Conservation (phyloP, 2,113 vertebrate genomes). For the Leuciscus idus region DNA sequence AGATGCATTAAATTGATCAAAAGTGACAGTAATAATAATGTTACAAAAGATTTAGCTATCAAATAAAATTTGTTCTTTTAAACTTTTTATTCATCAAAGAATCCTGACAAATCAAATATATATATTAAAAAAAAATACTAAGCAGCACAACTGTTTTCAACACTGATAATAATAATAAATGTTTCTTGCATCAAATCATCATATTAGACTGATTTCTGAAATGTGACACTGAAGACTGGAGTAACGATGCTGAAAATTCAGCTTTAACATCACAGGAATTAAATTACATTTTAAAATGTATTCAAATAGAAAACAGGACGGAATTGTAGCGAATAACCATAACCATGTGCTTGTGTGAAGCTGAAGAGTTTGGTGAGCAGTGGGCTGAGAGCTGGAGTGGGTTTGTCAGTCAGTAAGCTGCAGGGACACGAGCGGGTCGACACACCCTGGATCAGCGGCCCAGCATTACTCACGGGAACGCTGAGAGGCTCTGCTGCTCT, state of each 20-base stretch:
- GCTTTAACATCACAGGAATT: background rate
- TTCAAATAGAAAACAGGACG: background rate
- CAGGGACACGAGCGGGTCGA: conserved; percentile 1
- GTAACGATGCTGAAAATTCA: background rate
- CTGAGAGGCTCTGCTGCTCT: conserved; percentile 12
- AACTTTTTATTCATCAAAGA: background rate
- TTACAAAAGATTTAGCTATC: background rate
- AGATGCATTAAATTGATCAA: background rate
- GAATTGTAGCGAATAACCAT: background rate
- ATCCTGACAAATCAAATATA: background rate
- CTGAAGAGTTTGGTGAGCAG: conserved; percentile 1
- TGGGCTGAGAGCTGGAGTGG: background rate
- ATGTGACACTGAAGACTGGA: background rate
- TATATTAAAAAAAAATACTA: background rate
- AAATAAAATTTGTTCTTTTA: background rate
- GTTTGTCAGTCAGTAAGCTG: conserved; percentile 23
- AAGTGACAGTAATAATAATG: background rate
- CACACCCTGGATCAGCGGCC: conserved; percentile 28
- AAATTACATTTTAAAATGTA: background rate
- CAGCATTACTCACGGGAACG: conserved; percentile 11
- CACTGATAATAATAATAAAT: background rate
- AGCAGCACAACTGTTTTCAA: too few relatives aligned
- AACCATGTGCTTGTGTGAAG: background rate
- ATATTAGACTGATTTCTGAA: background rate
- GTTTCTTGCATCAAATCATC: background rate